These are phyloP conservation scores for Papilio xuthus DNA, from an alignment of 1,140 invertebrate species.

Conservation along the genomic window DNA sequence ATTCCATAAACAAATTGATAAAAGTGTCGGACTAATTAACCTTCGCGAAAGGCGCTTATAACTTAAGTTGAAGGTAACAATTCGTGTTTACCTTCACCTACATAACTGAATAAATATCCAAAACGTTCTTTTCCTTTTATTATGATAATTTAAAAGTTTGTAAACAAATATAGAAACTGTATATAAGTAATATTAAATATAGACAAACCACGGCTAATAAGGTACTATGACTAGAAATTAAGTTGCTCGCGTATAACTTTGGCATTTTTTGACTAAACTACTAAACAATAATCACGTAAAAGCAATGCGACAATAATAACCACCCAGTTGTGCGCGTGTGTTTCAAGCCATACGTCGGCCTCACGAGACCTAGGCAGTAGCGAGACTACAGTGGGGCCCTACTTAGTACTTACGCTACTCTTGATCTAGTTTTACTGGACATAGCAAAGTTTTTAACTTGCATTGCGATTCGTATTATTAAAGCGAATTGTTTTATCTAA, in stretches of 20 bases:
- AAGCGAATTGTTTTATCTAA: not conserved
- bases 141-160: not conserved
- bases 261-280: not conserved
- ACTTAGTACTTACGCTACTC: not conserved
- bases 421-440: not conserved
- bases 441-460: not conserved
- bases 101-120: not conserved
- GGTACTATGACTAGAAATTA: not conserved
- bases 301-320: not conserved
- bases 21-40: constrained; percentile 4
- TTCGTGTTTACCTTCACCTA: constrained; percentile 1
- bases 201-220: too few species aligned
- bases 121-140: not conserved
- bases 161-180: not conserved
- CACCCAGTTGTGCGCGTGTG: not conserved
- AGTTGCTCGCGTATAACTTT: too few species aligned
- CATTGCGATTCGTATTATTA: not conserved
- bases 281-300: too few species aligned
- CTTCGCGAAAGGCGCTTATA: not conserved
- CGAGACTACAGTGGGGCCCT: not conserved
- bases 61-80: constrained; percentile 15
- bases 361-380: not conserved
- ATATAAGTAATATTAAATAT: not conserved
- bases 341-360: not conserved
- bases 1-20: not conserved